Percentiles rank a stretch among this genome's conserved stretches.
phyloP scores from a whole-genome alignment of 1,140 invertebrate species.

The Dreissena rostriformis region DNA sequence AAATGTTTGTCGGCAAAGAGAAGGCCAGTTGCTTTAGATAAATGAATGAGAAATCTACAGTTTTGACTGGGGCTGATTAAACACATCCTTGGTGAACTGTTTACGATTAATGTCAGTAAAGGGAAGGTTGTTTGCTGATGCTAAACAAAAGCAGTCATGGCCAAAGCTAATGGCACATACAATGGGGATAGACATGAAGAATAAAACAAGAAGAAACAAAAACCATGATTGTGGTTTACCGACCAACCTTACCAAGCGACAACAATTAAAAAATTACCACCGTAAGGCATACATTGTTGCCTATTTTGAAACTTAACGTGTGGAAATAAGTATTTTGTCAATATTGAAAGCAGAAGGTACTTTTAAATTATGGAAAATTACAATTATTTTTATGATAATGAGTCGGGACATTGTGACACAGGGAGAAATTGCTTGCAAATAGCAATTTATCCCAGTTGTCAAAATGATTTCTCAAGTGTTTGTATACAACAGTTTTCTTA shows the following conservation, averaged over 20 bases:
- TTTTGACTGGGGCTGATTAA: neutral
- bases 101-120: too few relatives aligned
- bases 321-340: neutral
- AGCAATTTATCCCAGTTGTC: neutral
- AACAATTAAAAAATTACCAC: too few relatives aligned
- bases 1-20: neutral
- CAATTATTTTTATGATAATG: neutral
- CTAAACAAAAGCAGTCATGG: too few relatives aligned
- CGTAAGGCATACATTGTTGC: neutral
- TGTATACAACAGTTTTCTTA: too few relatives aligned
- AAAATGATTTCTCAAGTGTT: too few relatives aligned
- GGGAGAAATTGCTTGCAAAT: neutral
- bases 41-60: neutral
- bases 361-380: neutral
- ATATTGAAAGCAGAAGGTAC: neutral
- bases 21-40: too few relatives aligned
- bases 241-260: too few relatives aligned
- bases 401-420: neutral
- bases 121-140: too few relatives aligned
- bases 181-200: neutral
- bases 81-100: neutral
- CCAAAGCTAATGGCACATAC: too few relatives aligned
- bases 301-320: neutral
- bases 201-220: neutral
- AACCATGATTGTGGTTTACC: too few relatives aligned